Conservation (phyloP, 1,140 invertebrate genomes). For the Drosophila virilis region DNA sequence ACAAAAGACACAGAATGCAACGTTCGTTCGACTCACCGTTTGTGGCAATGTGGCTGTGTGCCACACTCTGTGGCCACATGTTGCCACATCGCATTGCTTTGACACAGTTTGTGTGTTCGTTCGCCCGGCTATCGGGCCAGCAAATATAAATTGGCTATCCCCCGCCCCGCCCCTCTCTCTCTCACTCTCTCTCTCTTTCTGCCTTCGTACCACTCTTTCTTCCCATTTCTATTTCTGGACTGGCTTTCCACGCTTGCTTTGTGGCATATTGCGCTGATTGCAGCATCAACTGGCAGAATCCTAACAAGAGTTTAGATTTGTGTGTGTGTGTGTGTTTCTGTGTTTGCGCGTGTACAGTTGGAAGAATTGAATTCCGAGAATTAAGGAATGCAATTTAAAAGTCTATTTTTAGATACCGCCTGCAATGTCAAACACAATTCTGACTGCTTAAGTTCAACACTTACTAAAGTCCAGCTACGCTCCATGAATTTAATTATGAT, state of each 20-base stretch:
- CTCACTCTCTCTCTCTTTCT: background rate
- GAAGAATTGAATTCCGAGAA: slow-evolving; percentile 9
- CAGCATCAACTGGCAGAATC: slow-evolving; percentile 39
- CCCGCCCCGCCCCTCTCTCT: background rate
- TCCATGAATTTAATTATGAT: too few species aligned
- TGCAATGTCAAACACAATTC: too few species aligned
- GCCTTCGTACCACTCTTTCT: background rate
- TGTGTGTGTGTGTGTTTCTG: background rate
- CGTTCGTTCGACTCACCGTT: slow-evolving; percentile 8
- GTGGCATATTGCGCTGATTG: slow-evolving; percentile 68
- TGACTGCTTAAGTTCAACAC: too few species aligned
- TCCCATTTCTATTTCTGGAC: background rate
- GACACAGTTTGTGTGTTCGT: slow-evolving; percentile 49
- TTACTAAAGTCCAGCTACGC: too few species aligned
- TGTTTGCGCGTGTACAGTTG: background rate
- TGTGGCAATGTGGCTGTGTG: background rate
- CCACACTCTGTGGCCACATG: slow-evolving; percentile 59
- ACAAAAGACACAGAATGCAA: slow-evolving; percentile 32
- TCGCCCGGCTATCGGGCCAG: slow-evolving; percentile 43
- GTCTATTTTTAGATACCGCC: background rate
- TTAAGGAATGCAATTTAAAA: slow-evolving; percentile 5
- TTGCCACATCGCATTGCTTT: slow-evolving; percentile 63
- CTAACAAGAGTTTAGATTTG: slow-evolving; percentile 6
- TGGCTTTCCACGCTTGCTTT: background rate
- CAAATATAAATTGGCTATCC: slow-evolving; percentile 55